Conservation (phyloP, 2,888 invertebrate genomes). For the Pristionchus exspectatus region DNA sequence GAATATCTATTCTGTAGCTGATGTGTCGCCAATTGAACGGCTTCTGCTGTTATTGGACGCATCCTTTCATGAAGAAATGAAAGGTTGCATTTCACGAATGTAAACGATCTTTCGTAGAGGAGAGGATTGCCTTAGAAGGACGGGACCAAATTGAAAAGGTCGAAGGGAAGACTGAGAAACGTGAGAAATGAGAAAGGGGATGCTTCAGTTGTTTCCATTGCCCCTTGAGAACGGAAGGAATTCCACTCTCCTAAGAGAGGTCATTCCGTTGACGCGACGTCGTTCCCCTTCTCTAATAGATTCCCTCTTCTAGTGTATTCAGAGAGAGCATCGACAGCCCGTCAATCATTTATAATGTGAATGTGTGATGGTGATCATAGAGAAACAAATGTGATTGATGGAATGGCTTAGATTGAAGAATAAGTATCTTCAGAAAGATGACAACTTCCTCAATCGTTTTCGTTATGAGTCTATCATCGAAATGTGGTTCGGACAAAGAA, state of each 20-base stretch:
- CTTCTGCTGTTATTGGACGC: neutral
- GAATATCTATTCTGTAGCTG: neutral
- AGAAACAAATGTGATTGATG: neutral
- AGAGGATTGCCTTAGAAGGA: neutral
- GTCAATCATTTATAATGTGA: conserved; percentile 1
- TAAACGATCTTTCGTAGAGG: neutral
- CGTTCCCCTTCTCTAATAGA: neutral
- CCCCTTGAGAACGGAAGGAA: neutral
- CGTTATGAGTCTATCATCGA: too few species aligned
- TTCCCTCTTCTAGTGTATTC: neutral
- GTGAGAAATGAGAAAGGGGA: neutral
- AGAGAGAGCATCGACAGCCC: neutral
- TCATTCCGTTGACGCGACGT: neutral
- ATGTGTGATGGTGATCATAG: neutral
- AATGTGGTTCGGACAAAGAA: too few species aligned
- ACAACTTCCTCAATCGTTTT: neutral
- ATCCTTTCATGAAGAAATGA: neutral
- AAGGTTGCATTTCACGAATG: neutral
- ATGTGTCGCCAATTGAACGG: neutral
- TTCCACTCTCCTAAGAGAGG: neutral
- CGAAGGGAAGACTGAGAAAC: neutral
- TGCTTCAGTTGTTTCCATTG: neutral
- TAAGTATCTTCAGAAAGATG: neutral
- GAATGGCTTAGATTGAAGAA: neutral
- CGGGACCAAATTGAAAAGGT: neutral